Percentiles rank a stretch among this genome's conserved stretches.
phyloP scores from a whole-genome alignment of 1,140 invertebrate species.

The Drosophila albomicans region DNA sequence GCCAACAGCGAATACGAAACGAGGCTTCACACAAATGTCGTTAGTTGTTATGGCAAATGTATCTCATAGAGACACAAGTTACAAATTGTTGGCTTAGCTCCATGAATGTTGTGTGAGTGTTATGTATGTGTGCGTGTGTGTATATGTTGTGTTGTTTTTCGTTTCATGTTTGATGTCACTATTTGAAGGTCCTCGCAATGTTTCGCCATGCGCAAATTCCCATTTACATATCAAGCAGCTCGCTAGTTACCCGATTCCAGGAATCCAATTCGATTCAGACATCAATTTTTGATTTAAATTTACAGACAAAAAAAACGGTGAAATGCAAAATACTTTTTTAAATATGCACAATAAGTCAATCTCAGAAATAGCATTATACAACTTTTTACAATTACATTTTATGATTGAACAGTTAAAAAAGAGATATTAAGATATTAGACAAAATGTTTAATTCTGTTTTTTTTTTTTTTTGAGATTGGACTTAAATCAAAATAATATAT shows the following conservation, averaged over 20 bases:
- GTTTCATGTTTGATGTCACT: conserved; percentile 28
- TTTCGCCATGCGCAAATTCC: conserved; percentile 36
- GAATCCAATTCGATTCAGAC: conserved; percentile 31
- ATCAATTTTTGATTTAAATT: not conserved
- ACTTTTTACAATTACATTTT: too few species aligned
- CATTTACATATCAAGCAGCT: conserved; percentile 58
- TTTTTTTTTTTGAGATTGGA: not conserved
- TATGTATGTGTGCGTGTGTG: not conserved
- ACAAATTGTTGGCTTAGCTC: conserved; percentile 63
- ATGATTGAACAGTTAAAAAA: too few species aligned
- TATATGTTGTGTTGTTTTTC: conserved; percentile 14
- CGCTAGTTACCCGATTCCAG: conserved; percentile 10
- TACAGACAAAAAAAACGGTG: not conserved
- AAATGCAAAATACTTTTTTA: not conserved
- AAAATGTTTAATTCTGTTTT: too few species aligned
- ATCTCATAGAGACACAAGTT: conserved; percentile 61
- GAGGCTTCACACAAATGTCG: conserved; percentile 48
- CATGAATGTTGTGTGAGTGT: conserved; percentile 6
- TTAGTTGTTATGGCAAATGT: conserved; percentile 70
- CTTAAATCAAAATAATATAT: not conserved
- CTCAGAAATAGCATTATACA: too few species aligned
- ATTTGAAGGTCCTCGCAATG: conserved; percentile 33
- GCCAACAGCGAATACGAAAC: conserved; percentile 55
- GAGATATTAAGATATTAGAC: too few species aligned
- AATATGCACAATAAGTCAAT: too few species aligned